phyloP scores from a whole-genome alignment of 2,888 invertebrate species.

The Brachynemurus nebulosus region DNA sequence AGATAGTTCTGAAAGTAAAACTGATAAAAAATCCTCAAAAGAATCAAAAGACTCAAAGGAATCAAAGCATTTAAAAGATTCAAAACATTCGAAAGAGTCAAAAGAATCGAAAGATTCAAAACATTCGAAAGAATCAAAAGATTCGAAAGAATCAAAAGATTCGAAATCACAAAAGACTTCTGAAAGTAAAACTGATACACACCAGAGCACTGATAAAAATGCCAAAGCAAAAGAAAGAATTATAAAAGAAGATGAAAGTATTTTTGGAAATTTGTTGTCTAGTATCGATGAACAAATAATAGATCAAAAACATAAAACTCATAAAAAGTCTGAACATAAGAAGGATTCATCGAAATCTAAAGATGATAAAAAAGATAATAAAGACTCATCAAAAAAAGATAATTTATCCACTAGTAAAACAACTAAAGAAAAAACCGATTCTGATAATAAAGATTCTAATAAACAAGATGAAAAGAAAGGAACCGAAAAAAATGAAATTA shows the following conservation, averaged over 20 bases:
- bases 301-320: slow-evolving; percentile 13
- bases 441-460: too few species aligned
- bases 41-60: slow-evolving; percentile 32
- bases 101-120: too few species aligned
- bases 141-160: background rate
- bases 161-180: slow-evolving; percentile 6
- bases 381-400: too few species aligned
- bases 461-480: too few species aligned
- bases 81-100: slow-evolving; percentile 11
- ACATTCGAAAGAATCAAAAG: slow-evolving; percentile 10
- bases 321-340: slow-evolving; percentile 8
- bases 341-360: slow-evolving; percentile 4
- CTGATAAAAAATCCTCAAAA: slow-evolving; percentile 23
- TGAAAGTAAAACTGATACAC: background rate
- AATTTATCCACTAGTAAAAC: too few species aligned
- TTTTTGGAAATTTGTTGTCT: slow-evolving; percentile 21
- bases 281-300: slow-evolving; percentile 23
- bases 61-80: slow-evolving; percentile 11
- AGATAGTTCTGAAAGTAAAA: slow-evolving; percentile 19
- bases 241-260: slow-evolving; percentile 14
- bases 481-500: slow-evolving; percentile 16
- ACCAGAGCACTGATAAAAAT: slow-evolving; percentile 9
- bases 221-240: slow-evolving; percentile 9
- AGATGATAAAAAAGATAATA: slow-evolving; percentile 10
- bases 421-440: too few species aligned